These are phyloP conservation scores for Condylura cristata DNA, from an alignment of 2,113 vertebrate genomes.

Conservation along the genomic window DNA sequence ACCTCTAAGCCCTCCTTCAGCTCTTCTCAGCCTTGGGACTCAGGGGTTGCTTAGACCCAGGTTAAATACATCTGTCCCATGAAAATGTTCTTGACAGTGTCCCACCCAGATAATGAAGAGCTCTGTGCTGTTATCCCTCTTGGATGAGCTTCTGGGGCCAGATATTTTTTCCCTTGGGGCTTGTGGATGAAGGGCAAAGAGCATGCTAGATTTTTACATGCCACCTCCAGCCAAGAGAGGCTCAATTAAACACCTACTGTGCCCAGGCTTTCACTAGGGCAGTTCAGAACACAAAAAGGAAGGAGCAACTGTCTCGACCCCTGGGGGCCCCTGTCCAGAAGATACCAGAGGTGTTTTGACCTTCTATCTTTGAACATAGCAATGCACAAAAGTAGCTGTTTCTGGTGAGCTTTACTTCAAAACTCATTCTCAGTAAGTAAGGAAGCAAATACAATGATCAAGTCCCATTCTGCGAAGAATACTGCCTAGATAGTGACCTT, in stretches of 20 bases:
- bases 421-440: background rate
- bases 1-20: background rate
- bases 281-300: fast-evolving
- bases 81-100: background rate
- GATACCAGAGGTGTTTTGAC: background rate
- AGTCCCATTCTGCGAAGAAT: background rate
- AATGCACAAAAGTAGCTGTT: background rate
- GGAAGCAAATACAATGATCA: background rate
- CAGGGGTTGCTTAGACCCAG: background rate
- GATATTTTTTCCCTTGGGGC: background rate
- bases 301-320: background rate
- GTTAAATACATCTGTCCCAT: background rate
- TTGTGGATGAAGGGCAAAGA: background rate
- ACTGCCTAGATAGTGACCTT: background rate
- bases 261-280: background rate
- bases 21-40: background rate
- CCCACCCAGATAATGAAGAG: fast-evolving
- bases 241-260: background rate
- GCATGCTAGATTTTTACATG: background rate
- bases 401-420: background rate
- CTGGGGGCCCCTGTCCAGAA: background rate
- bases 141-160: background rate
- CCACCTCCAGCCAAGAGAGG: background rate
- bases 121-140: background rate
- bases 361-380: background rate